These are phyloP conservation scores for Mus spretus DNA, from an alignment of 2,797 vertebrate species.

Conservation along the genomic window DNA sequence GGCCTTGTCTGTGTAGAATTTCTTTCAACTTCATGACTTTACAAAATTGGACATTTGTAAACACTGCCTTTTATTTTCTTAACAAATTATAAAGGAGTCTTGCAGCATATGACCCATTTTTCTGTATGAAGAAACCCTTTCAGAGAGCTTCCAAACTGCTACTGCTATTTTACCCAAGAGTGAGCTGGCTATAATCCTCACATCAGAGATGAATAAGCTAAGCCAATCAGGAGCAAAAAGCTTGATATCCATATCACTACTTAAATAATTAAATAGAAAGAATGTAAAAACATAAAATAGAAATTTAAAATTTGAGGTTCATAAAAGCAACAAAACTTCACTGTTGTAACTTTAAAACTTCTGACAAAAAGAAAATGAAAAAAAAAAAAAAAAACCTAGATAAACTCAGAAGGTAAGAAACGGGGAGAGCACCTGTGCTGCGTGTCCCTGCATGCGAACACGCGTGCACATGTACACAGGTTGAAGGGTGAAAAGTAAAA, in stretches of 20 bases:
- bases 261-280: constrained; percentile 44
- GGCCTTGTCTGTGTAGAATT: neutral
- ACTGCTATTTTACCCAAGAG: constrained; percentile 33
- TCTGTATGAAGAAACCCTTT: neutral
- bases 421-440: neutral
- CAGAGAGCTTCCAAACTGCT: neutral
- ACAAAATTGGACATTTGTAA: constrained; percentile 36
- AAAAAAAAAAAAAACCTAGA: neutral
- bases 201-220: constrained; percentile 15
- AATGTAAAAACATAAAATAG: constrained; percentile 22
- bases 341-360: constrained; percentile 23
- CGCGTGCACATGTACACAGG: neutral
- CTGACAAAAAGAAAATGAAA: constrained; percentile 24
- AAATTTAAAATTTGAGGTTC: constrained; percentile 24
- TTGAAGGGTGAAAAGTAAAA: neutral
- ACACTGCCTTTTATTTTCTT: constrained; percentile 34
- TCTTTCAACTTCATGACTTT: constrained; percentile 46
- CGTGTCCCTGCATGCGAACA: too few relatives aligned
- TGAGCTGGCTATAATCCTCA: constrained; percentile 9
- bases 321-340: neutral
- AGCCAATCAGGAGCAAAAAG: neutral
- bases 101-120: neutral
- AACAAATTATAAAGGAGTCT: constrained; percentile 34
- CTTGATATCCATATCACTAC: neutral
- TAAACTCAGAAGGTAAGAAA: constrained; percentile 27